A percentile compares a stretch with the other conserved stretches of the same genome.
Conservation (phyloP, 2,888 invertebrate genomes). For the Meta bourneti region DNA sequence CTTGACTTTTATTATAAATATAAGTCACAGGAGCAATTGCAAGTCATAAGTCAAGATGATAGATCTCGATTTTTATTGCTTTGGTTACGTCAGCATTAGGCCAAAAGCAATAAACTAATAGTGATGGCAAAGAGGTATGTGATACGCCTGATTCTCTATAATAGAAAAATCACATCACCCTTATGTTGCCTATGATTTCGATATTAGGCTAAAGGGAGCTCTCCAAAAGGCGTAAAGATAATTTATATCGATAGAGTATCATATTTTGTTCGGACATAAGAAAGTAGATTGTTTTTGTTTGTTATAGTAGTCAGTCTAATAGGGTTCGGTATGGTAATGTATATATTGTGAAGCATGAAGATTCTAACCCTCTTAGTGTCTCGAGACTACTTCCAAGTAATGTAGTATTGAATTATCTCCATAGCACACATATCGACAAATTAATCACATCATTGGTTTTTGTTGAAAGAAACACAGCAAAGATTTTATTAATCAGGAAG, state of each 20-base stretch:
- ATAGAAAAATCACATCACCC: constrained; percentile 22
- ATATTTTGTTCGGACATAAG: not conserved
- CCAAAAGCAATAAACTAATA: constrained; percentile 41
- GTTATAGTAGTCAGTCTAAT: too few relatives aligned
- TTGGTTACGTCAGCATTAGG: constrained; percentile 11
- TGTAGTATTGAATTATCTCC: too few relatives aligned
- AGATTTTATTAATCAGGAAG: too few relatives aligned
- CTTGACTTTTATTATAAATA: constrained; percentile 52
- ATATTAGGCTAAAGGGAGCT: not conserved
- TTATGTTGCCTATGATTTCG: not conserved
- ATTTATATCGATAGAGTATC: not conserved
- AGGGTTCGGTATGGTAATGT: too few relatives aligned
- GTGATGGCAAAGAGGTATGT: not conserved
- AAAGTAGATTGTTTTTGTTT: not conserved
- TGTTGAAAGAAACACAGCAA: too few relatives aligned
- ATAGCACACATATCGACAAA: too few relatives aligned
- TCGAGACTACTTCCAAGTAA: too few relatives aligned
- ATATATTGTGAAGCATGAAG: too few relatives aligned
- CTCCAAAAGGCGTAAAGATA: not conserved
- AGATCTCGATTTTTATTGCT: constrained; percentile 22
- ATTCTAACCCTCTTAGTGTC: too few relatives aligned
- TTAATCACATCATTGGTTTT: too few relatives aligned
- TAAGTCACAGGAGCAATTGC: not conserved
- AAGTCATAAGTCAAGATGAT: constrained; percentile 17
- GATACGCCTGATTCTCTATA: constrained; percentile 34